Evolutionary conservation across 2,888 invertebrate species (phyloP), one percentile per base, ranked within the genome.

Genomic region (Phyllotreta striolata): DNA sequence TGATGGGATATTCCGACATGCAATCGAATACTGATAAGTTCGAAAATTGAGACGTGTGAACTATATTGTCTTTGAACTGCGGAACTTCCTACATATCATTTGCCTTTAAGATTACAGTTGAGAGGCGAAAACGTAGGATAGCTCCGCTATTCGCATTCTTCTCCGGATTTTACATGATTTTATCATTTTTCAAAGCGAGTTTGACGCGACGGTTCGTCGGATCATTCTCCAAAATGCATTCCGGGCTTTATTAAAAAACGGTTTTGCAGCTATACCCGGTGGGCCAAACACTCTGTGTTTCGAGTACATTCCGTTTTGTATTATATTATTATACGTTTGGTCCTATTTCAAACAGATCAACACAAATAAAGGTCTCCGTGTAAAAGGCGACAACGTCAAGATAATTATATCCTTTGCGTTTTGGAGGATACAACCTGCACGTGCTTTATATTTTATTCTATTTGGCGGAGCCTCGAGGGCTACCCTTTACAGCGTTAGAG

Each of bases 41-140:
- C 35, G 5, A 35, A 60, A 38, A 60, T 60, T 43, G 59, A 52
- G 59, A 60, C 57, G 57, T 57, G 57, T 47, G 47, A 57, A 57
- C 52, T 60, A 52, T 60, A 60, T 60, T 52, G 59, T 60, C 59
- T 60, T 60, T 52, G 51, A 59, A 59, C 51, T 52, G 37, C 43
- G 52, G 44, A 62, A 62, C 44, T 59, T 63, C 51, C 56, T 46
- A 60, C 59, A 66, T 63, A 63, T 62, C 63, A 66, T 66, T 66
- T 66, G 66, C 54, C 66, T 66, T 66, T 63, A 62, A 66, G 66
- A 66, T 66, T 66, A 60, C 66, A 58, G 58, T 52, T 52, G 52
- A 44, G 44, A 52, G 52, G 43, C 34, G 61, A 55, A 51, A 52
- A 51, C 55, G 65, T 58, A 58, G 46, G 58, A 49, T 13, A 57